Evolutionary conservation across 1,140 invertebrate genomes (phyloP).

Genomic region (Papilio polyxenes): DNA sequence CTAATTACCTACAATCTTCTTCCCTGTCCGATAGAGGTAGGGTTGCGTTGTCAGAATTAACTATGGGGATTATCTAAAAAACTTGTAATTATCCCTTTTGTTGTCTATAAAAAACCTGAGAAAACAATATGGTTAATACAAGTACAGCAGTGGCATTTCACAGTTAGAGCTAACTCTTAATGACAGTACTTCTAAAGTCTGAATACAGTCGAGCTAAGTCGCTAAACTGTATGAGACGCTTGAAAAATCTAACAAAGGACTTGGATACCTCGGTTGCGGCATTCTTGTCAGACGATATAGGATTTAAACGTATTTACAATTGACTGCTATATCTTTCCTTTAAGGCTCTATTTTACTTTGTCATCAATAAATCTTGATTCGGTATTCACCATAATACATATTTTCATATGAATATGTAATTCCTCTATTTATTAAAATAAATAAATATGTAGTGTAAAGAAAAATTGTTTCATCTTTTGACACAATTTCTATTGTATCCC

Average conservation of each 20-base stretch:
- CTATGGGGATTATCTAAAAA: too few species aligned
- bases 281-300: not conserved
- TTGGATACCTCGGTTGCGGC: not conserved
- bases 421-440: not conserved
- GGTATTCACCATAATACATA: not conserved
- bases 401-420: not conserved
- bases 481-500: not conserved
- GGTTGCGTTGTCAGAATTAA: too few species aligned
- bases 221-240: conserved; percentile 15
- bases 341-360: not conserved
- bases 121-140: not conserved
- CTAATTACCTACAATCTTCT: too few species aligned
- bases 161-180: not conserved
- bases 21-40: too few species aligned
- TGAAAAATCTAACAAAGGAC: conserved; percentile 20
- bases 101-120: not conserved
- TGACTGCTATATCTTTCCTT: conserved; percentile 13
- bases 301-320: conserved; percentile 11
- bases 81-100: not conserved
- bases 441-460: not conserved
- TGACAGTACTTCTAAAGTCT: not conserved
- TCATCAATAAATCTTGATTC: not conserved
- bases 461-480: not conserved
- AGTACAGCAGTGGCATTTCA: not conserved
- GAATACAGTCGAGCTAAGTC: conserved; percentile 3